Conservation (phyloP, 2,888 invertebrate species). For the Drosophila stalkeri region DNA sequence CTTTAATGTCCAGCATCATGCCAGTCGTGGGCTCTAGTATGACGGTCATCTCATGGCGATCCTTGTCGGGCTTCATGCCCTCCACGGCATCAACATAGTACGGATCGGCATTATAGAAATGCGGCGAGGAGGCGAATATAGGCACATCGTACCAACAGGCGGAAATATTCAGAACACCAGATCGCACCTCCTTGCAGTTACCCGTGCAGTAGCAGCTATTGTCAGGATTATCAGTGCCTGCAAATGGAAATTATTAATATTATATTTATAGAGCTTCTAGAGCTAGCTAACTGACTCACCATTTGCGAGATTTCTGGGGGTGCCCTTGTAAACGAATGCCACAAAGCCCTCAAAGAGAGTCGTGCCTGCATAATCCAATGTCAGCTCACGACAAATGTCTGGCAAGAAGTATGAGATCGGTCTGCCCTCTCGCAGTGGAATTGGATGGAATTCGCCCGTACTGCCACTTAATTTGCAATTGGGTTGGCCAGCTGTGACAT, state of each 20-base stretch:
- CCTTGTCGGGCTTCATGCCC: constrained; percentile 89
- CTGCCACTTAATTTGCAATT: constrained; percentile 89
- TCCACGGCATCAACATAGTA: constrained; percentile 87
- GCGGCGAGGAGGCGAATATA: constrained; percentile 92
- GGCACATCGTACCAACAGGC: constrained; percentile 92
- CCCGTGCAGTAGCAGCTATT: constrained; percentile 90
- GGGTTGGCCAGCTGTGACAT: constrained; percentile 86
- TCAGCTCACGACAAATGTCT: constrained; percentile 90
- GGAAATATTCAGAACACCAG: constrained; percentile 90
- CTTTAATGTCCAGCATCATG: constrained; percentile 90
- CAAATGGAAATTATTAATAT: neutral
- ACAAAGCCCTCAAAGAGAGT: constrained; percentile 87
- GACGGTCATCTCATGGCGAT: constrained; percentile 90
- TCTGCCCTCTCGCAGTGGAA: constrained; percentile 87
- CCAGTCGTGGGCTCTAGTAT: constrained; percentile 91
- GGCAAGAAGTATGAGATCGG: constrained; percentile 89
- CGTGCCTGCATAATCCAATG: constrained; percentile 87
- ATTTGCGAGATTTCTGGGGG: constrained; percentile 88
- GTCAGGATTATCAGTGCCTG: constrained; percentile 87
- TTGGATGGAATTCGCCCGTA: constrained; percentile 92
- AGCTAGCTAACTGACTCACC: constrained; percentile 83
- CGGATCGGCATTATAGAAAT: constrained; percentile 92
- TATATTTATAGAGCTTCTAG: neutral
- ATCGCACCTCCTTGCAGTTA: constrained; percentile 87
- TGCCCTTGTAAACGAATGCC: constrained; percentile 89